Evolutionary conservation across 2,797 vertebrate genomes (phyloP).

Genomic region (Cichlasoma orientale): DNA sequence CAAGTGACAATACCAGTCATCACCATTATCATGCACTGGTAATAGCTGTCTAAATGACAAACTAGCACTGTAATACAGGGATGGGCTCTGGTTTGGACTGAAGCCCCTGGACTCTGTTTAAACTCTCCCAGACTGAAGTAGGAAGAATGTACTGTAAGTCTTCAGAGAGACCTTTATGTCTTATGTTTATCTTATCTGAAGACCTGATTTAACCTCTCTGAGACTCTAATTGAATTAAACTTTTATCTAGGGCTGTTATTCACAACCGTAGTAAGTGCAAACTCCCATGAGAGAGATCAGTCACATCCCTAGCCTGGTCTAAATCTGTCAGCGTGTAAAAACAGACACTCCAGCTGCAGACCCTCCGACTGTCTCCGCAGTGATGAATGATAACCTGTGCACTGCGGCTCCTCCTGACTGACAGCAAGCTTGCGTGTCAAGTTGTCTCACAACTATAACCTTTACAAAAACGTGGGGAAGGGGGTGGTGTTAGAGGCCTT

Average conservation of each 20-base stretch:
- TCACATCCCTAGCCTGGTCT: constrained; percentile 25
- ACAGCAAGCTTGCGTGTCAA: constrained; percentile 76
- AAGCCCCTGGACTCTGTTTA: constrained; percentile 15
- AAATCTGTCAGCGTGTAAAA: constrained; percentile 53
- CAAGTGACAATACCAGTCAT: constrained; percentile 77
- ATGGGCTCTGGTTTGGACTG: constrained; percentile 5
- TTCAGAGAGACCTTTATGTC: neutral
- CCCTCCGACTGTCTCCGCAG: constrained; percentile 39
- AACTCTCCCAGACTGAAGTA: neutral
- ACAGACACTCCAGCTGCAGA: constrained; percentile 53
- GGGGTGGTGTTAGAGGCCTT: constrained; percentile 67
- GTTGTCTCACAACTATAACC: constrained; percentile 70
- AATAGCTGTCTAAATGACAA: constrained; percentile 62
- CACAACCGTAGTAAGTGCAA: constrained; percentile 19
- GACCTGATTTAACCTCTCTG: constrained; percentile 12
- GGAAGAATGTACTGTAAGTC: neutral
- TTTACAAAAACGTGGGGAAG: constrained; percentile 60
- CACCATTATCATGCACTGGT: constrained; percentile 62
- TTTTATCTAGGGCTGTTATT: constrained; percentile 30
- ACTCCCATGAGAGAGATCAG: constrained; percentile 22
- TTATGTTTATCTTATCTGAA: constrained; percentile 15
- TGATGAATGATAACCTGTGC: constrained; percentile 50
- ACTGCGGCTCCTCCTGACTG: constrained; percentile 41
- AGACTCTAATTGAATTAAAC: constrained; percentile 15
- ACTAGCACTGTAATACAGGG: constrained; percentile 26